A percentile compares a stretch with the other conserved stretches of the same genome.
These are phyloP conservation scores for Gavialis gangeticus DNA, from an alignment of 2,113 vertebrate species.

Conservation along the genomic window DNA sequence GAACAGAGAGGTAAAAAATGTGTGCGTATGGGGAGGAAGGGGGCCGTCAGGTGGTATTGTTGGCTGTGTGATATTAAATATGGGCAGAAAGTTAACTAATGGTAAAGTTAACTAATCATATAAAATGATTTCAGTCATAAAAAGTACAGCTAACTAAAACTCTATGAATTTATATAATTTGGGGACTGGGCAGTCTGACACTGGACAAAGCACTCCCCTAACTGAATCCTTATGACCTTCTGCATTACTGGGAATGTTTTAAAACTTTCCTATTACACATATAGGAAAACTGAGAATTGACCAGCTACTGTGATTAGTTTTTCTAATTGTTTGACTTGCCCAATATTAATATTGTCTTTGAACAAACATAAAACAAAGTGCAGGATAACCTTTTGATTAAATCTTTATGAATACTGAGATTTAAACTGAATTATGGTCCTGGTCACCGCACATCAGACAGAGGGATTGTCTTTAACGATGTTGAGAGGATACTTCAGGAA, in stretches of 20 bases:
- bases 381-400: not conserved
- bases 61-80: not conserved
- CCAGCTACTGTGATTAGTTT: not conserved
- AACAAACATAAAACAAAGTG: not conserved
- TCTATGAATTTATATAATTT: constrained; percentile 24
- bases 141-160: constrained; percentile 10
- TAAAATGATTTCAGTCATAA: constrained; percentile 1
- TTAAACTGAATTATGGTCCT: not conserved
- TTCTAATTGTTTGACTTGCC: not conserved
- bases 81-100: not conserved
- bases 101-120: not conserved
- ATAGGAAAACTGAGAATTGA: not conserved
- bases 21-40: no score
- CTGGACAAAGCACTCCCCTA: constrained; percentile 4
- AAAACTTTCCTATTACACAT: not conserved
- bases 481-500: not conserved
- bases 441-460: not conserved
- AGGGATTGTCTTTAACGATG: not conserved
- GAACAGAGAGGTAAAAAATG: no score
- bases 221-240: not conserved
- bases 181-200: rapidly evolving
- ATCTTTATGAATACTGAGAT: not conserved
- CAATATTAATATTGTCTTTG: not conserved
- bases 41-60: not conserved
- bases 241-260: not conserved